Conservation (phyloP, 2,113 vertebrate genomes). For the Forbesichthys papilliferus region DNA sequence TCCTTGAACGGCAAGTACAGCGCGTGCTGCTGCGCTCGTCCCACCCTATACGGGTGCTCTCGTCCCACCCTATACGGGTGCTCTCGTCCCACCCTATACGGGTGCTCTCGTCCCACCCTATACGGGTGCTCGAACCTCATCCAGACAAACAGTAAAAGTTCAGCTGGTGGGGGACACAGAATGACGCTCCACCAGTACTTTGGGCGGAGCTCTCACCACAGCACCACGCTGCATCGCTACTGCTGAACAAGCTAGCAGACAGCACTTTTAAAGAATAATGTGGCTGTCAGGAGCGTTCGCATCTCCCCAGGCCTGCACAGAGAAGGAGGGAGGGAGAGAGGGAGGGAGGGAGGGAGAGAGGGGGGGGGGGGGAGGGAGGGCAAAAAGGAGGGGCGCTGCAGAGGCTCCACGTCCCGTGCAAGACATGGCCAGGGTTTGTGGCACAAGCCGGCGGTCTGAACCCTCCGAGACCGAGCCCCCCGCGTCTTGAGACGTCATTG, state of each 20-base stretch:
- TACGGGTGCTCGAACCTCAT: background rate
- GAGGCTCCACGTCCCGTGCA: conserved; percentile 37
- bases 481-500: conserved; percentile 1
- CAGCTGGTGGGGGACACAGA: conserved; percentile 46
- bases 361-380: conserved; percentile 6
- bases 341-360: background rate
- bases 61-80: background rate
- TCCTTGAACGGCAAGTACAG: conserved; percentile 31
- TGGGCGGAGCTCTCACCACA: conserved; percentile 41
- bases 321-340: conserved; percentile 25
- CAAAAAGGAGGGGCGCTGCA: conserved; percentile 30
- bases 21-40: conserved; percentile 26
- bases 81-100: conserved; percentile 29
- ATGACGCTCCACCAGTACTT: conserved; percentile 69
- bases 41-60: conserved; percentile 24
- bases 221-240: conserved; percentile 41
- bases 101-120: conserved; percentile 26
- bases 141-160: background rate
- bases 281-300: conserved; percentile 67
- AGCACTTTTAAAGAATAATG: conserved; percentile 77
- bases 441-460: background rate
- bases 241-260: conserved; percentile 72
- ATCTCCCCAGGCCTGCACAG: conserved; percentile 56
- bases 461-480: background rate
- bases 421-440: conserved; percentile 27